Evolutionary conservation across 2,797 vertebrate genomes (phyloP), one percentile per base, ranked within the genome.

Genomic region (Catharus ustulatus): DNA sequence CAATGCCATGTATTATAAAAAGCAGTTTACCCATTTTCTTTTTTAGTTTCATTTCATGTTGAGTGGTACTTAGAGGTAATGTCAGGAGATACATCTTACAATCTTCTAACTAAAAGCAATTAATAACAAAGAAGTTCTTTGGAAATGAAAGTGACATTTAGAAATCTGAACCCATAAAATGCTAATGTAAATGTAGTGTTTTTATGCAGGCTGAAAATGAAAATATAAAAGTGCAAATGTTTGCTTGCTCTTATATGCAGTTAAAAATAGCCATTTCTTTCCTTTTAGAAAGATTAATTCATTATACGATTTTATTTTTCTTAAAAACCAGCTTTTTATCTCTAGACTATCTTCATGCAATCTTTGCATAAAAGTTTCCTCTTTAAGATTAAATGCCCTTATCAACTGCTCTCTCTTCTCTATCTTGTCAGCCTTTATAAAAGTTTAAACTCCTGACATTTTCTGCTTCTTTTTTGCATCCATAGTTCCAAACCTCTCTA

Each of bases 371-470:
- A 72, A 89, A 93, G 40, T 23, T 61, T 85, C 26, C 55, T 36
- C 84, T 78, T 68, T 30, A 74, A 32, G 74, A 75, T 1, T 91
- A 58, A 32, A 29, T 85, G 78, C 51, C 68, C 68, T 95, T 84
- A 91, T 83, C 92, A 89, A 30, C 51, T 75, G 27, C 24, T 71
- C 40, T 76, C 59, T 86, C 48, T 64, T 80, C 36, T 43, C n/a
- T 77, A 20, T 46, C 46, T 90, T 75, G 29, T 66, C 84, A 87
- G 73, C 79, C 58, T 89, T 78, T 69, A 75, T 55, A 83, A 48
- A 89, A 92, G 42, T 80, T 93, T 89, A 72, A 91, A 67, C 27
- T 83, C 45, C 61, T 92, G 68, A 83, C 58, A 94, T 93, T 91
- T 94, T 81, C 52, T 52, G 42, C 26, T 82, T 71, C 59, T 80